Conservation (phyloP, 1,140 invertebrate species). For the Mactra quadrangularis region DNA sequence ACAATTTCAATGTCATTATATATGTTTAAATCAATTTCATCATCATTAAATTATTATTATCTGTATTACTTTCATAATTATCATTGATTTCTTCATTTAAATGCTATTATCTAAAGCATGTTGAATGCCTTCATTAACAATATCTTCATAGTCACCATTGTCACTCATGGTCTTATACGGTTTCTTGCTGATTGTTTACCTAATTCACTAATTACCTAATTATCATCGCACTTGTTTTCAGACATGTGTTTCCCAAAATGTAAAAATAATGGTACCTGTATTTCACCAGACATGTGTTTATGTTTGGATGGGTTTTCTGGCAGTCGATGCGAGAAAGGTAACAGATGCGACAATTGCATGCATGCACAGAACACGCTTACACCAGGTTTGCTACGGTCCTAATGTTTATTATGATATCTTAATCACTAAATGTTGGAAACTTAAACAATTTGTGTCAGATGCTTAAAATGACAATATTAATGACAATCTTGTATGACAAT, state of each 20-base stretch:
- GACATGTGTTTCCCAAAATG: conserved; percentile 78
- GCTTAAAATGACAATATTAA: not conserved
- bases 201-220: no score
- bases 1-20: no score
- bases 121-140: not conserved
- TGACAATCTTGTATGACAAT: not conserved
- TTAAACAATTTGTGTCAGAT: no score
- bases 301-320: conserved; percentile 77
- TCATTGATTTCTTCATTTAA: not conserved
- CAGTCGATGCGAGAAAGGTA: conserved; percentile 76
- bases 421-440: no score
- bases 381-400: not conserved
- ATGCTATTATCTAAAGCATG: not conserved
- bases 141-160: no score
- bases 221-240: conserved; percentile 68
- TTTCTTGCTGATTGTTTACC: no score
- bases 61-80: not conserved
- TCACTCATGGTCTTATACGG: no score
- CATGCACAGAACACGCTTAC: not conserved
- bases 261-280: conserved; percentile 80
- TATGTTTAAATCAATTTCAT: no score
- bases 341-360: conserved; percentile 23
- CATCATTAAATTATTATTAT: not conserved
- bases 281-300: conserved; percentile 76
- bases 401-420: not conserved